Base-by-base conservation (phyloP, 2,888 invertebrate genomes). In the Apodemia mormo region DNA sequence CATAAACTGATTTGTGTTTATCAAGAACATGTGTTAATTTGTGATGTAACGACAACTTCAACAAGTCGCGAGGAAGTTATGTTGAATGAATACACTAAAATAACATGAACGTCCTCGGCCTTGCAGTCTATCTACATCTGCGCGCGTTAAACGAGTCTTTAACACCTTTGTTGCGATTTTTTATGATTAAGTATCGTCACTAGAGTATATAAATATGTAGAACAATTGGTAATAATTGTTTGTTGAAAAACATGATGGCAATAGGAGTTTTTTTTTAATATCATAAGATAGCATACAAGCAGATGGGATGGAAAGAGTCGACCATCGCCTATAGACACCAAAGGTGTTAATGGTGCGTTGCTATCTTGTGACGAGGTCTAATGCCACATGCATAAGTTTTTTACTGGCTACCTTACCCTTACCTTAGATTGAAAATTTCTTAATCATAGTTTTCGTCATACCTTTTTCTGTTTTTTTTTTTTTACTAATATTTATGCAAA, bases 71-170 rank as follows among this genome's bases (percentile, higher is more conserved):
- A 85, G 85, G 85, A 84, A 85, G 79, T 77, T 71, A 75, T 79
- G 81, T 77, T 88, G 85, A 89, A 89, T 89, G 88, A 85, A 88
- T 88, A 86, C 85, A 85, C 87, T 80, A 77, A 89, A 88, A 88
- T 88, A 89, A 85, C 85, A 81, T 52, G 78, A 80, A 78, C 78
- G 86, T 81, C 87, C 88, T 88, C 88, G 86, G 87, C 87, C 87
- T 89, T 89, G 70, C 68, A 54, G 70, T 67, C 29, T 68, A 54
- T 64, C 14, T 64, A 64, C 61, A 52, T 52, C 52, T 52, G 33
- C 33, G n/a, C 33, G 33, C 14, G 37, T 14, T 68, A 69, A 12
- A 30, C 61, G 33, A 61, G 33, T 37, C 61, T 61, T 61, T 61
- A 61, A 7, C 61, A 61, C 61, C 61, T 61, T 61, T 71, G 64